Evolutionary conservation across 1,140 invertebrate species (phyloP), one percentile per base, ranked within the genome.

Genomic region (Caenorhabditis tropicalis): DNA sequence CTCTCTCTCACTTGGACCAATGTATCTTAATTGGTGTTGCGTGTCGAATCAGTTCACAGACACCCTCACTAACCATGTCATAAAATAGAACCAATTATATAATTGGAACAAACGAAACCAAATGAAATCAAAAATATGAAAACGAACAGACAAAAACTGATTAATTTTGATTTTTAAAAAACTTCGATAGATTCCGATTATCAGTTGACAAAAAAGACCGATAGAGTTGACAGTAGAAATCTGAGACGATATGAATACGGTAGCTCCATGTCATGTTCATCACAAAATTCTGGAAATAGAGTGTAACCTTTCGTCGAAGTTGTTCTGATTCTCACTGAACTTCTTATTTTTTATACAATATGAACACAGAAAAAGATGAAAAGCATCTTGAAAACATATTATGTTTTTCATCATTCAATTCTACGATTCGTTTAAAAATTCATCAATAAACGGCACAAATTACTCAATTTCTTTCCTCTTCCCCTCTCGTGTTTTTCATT

Each of bases 1-100:
- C 36, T 33, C 16, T 65, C 49, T 19, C 6, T 51, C 5, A 7
- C n/a, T 7, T n/a, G n/a, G n/a, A n/a, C n/a, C n/a, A n/a, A n/a
- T n/a, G n/a, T n/a, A n/a, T n/a, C n/a, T 56, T 74, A 74, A 74
- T 74, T 74, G 65, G 65, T 74, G 65, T 74, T 74, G 65, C 65
- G 65, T 74, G 65, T 46, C 65, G 65, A 74, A 74, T 74, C 65
- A 74, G 65, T 74, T 24, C 36, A 16, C 10, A 31, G 65, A 43
- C 65, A 74, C 65, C 10, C 21, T 46, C 36, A 43, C 53, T 56
- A 56, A 56, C 24, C 53, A 56, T 56, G 65, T 27, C 65, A 43
- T 74, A 74, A 74, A 74, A 74, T 43, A 21, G 65, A 65, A 31
- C 65, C 65, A 74, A 74, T 74, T 74, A 74, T 74, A 2, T 43